Evolutionary conservation across 2,113 vertebrate genomes (phyloP), one percentile per base, ranked within the genome.

Genomic region (Bufo gargarizans): DNA sequence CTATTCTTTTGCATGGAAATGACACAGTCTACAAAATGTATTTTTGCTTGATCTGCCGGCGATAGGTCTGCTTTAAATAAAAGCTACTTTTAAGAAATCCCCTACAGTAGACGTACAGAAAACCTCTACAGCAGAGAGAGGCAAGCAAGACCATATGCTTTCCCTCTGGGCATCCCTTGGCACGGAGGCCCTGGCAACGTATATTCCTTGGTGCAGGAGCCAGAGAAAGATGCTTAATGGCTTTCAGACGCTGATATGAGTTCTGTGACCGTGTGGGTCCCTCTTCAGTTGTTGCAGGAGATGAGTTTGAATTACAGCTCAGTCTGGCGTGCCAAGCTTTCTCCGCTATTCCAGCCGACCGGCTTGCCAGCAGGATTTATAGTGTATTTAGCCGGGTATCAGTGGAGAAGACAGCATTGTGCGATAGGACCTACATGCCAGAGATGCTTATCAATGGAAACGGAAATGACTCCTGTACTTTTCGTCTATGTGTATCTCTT

Each of bases 401-500:
- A 84, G 93, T 91, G 88, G 22, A 92, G 90, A 89, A 92, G 92
- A 90, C 89, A 89, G 91, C 91, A 89, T 93, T 94, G 92, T 96
- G 92, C 92, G 93, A 93, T 95, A 91, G 91, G 91, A 92, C 90
- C 92, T 93, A 58, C 93, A 91, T 86, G 91, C 91, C 89, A 91
- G 93, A 91, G 92, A 94, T 95, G 90, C 94, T 94, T 96, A 96
- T 96, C 95, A 95, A 92, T 96, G 93, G 92, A 93, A 92, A 92
- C 87, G 90, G 92, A 96, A 96, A 97, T 96, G 95, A 94, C 93
- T 88, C 89, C 92, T 90, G 94, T 96, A 96, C 97, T 97, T 93
- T 33, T 96, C 92, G 93, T 93, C 92, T 82, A 20, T 59, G 33
- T 58, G 4, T 76, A 82, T 80, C 79, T 72, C n/a, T n/a, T 45